Conservation (phyloP, 2,888 invertebrate species). For the Melieria picta region DNA sequence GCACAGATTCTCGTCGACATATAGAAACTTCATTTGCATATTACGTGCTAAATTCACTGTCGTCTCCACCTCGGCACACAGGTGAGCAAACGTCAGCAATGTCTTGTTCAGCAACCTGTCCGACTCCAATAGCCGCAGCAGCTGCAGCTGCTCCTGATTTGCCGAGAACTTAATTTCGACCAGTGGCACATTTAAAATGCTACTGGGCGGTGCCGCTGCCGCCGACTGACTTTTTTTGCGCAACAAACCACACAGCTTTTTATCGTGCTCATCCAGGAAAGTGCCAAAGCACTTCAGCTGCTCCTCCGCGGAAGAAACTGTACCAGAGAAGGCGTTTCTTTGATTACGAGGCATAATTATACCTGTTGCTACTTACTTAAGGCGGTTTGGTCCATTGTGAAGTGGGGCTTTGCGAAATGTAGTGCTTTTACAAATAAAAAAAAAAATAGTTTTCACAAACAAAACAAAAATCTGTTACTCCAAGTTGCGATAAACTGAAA, state of each 20-base stretch:
- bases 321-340: background rate
- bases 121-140: slow-evolving; percentile 79
- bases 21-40: slow-evolving; percentile 67
- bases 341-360: background rate
- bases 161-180: slow-evolving; percentile 49
- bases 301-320: slow-evolving; percentile 59
- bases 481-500: too few species aligned
- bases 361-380: slow-evolving; percentile 39
- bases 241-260: slow-evolving; percentile 47
- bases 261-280: slow-evolving; percentile 59
- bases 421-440: too few species aligned
- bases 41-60: slow-evolving; percentile 75
- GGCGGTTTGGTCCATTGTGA: slow-evolving; percentile 41
- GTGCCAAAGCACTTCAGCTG: slow-evolving; percentile 58
- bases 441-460: too few species aligned
- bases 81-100: slow-evolving; percentile 79
- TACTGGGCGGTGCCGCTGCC: background rate
- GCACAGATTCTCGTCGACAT: slow-evolving; percentile 53
- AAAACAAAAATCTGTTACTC: too few species aligned
- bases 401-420: too few species aligned
- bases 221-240: slow-evolving; percentile 37
- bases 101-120: slow-evolving; percentile 84
- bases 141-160: slow-evolving; percentile 70
- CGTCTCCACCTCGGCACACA: slow-evolving; percentile 80
- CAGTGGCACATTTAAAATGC: slow-evolving; percentile 41